Evolutionary conservation across 2,888 invertebrate genomes (phyloP), one percentile per base, ranked within the genome.

Genomic region (Lasioglossum malachurum): DNA sequence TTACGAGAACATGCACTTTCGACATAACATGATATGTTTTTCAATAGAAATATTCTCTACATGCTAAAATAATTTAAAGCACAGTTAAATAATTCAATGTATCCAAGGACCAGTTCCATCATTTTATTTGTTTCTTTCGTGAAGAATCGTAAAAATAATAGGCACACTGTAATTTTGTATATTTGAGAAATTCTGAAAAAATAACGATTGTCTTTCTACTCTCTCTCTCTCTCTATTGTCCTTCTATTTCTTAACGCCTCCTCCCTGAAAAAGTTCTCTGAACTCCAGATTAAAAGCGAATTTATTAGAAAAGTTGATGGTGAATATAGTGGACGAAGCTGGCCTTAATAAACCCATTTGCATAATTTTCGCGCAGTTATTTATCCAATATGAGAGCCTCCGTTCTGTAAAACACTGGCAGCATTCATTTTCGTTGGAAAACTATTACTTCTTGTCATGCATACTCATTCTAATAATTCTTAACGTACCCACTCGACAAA

Each of bases 301-400:
- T 69, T 38, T 69, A 38, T 69, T 69, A 38, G 67, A 35, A 35
- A 35, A 69, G 31, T 31, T 19, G 10, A 38, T 23, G 35, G 67
- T 8, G 67, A 69, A 69, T 19, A 88, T 79, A 69, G 53, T 64
- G 49, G 72, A 12, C 31, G 67, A 75, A 69, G 67, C 67, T 10
- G 67, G 8, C 14, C 67, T 69, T 69, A 69, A 69, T 69, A 69
- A 69, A 69, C 67, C 35, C 38, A 69, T 38, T 69, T 35, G 67
- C 67, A 69, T 69, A 67, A 64, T 31, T 67, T 67, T 67, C 67
- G 67, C 31, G 35, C 16, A 67, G 67, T 67, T 35, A 67, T 67
- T 67, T 67, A 31, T 35, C 31, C 31, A 67, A 67, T 19, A 67
- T 27, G 67, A 35, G 31, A 8, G 67, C 67, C 2, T 8, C 8